These are phyloP conservation scores for Cyaniris semiargus DNA, from an alignment of 2,888 invertebrate species.

Conservation along the genomic window DNA sequence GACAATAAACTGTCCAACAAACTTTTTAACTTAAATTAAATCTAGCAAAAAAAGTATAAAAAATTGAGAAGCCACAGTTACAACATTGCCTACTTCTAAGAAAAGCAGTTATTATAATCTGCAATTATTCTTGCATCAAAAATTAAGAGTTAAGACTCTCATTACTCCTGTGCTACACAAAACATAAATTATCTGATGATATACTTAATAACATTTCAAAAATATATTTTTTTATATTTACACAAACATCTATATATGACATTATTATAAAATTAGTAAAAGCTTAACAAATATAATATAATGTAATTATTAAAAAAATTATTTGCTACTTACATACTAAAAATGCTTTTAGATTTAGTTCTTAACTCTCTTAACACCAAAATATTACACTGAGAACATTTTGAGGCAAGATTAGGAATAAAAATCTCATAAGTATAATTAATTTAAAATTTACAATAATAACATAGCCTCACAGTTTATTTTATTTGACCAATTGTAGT, in stretches of 20 bases:
- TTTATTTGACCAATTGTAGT: background rate
- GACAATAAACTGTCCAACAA: background rate
- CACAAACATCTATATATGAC: slow-evolving; percentile 2
- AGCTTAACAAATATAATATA: background rate
- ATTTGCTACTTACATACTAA: background rate
- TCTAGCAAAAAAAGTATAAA: background rate
- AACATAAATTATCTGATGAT: background rate
- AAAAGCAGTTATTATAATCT: background rate
- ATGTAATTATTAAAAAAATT: background rate
- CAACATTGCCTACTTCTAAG: background rate
- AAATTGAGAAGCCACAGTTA: too few relatives aligned
- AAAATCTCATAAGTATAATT: slow-evolving; percentile 16
- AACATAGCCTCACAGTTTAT: background rate
- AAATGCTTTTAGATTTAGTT: slow-evolving; percentile 22
- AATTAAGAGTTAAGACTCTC: background rate
- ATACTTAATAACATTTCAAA: background rate
- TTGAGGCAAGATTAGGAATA: slow-evolving; percentile 17
- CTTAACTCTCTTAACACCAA: background rate
- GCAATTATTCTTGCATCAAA: background rate
- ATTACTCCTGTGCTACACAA: background rate
- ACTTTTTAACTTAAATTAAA: background rate
- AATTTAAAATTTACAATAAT: background rate
- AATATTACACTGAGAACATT: slow-evolving; percentile 9
- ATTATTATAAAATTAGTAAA: slow-evolving; percentile 6
- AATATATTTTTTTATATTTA: slow-evolving; percentile 1